Evolutionary conservation across 2,113 vertebrate genomes (phyloP).

Genomic region (Pelecanoides urinatrix): DNA sequence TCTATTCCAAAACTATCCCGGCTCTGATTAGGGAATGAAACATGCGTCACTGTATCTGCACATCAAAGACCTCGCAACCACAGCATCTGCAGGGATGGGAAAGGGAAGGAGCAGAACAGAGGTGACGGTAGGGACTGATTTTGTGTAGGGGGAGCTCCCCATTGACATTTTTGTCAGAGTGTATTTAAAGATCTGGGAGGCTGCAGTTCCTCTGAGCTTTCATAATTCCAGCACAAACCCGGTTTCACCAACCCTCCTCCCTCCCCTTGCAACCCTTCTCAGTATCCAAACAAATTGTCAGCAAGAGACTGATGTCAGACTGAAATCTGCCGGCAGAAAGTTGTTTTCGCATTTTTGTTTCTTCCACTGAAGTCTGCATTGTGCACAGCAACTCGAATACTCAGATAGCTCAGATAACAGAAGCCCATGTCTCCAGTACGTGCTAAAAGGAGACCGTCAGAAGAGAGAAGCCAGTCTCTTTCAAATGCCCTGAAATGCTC

Average conservation of each 20-base stretch:
- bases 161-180: not conserved
- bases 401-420: not conserved
- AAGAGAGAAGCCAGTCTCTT: not conserved
- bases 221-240: not conserved
- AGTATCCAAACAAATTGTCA: not conserved
- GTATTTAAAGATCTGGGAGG: not conserved
- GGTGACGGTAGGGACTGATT: not conserved
- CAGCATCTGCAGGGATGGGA: not conserved
- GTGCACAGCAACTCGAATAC: not conserved
- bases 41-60: not conserved
- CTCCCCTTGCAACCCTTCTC: not conserved
- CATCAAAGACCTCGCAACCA: constrained; percentile 23
- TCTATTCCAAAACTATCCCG: not conserved
- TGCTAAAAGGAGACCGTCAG: not conserved
- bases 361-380: not conserved
- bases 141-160: constrained; percentile 10
- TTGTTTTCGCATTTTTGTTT: not conserved
- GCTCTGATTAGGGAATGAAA: not conserved
- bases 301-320: not conserved
- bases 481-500: not conserved
- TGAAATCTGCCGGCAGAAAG: not conserved
- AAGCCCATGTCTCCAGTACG: not conserved
- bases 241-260: not conserved
- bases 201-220: constrained; percentile 9
- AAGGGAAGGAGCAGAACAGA: not conserved